Percentiles rank a stretch among this genome's conserved stretches.
phyloP scores from a whole-genome alignment of 2,888 invertebrate genomes.

The Dryobotodes eremita region DNA sequence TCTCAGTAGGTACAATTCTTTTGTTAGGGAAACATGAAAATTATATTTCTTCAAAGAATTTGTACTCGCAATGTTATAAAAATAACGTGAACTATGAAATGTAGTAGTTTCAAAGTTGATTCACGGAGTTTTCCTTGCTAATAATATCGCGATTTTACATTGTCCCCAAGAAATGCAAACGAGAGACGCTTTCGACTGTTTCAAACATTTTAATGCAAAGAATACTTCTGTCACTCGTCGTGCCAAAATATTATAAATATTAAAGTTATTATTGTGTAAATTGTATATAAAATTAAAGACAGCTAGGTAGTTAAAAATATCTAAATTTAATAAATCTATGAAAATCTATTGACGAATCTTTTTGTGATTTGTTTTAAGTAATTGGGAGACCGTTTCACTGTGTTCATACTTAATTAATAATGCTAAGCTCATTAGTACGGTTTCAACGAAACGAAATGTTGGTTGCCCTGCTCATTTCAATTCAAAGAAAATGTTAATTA shows the following conservation, averaged over 20 bases:
- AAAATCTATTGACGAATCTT: conserved; percentile 65
- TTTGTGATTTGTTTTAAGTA: conserved; percentile 59
- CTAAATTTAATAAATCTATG: conserved; percentile 70
- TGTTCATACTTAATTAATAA: conserved; percentile 20
- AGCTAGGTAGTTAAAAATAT: conserved; percentile 72
- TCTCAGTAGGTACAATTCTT: conserved; percentile 8
- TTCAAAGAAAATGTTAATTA: conserved; percentile 36
- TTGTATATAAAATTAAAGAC: conserved; percentile 74
- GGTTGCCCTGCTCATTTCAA: conserved; percentile 16
- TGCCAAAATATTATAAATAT: conserved; percentile 70
- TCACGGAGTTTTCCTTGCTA: conserved; percentile 44
- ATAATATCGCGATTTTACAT: conserved; percentile 43
- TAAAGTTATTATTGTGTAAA: conserved; percentile 72
- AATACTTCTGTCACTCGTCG: conserved; percentile 53
- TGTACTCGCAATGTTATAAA: conserved; percentile 26
- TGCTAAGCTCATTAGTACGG: conserved; percentile 41
- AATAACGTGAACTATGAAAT: conserved; percentile 41
- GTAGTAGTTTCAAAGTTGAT: conserved; percentile 45
- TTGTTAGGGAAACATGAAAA: conserved; percentile 40
- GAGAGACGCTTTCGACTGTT: conserved; percentile 44
- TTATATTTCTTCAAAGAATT: conserved; percentile 24
- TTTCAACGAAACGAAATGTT: conserved; percentile 23
- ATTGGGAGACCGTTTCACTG: conserved; percentile 65
- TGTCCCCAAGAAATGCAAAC: conserved; percentile 37
- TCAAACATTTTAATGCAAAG: conserved; percentile 48